Conservation (phyloP, 1,140 invertebrate genomes). For the Aphis gossypii region DNA sequence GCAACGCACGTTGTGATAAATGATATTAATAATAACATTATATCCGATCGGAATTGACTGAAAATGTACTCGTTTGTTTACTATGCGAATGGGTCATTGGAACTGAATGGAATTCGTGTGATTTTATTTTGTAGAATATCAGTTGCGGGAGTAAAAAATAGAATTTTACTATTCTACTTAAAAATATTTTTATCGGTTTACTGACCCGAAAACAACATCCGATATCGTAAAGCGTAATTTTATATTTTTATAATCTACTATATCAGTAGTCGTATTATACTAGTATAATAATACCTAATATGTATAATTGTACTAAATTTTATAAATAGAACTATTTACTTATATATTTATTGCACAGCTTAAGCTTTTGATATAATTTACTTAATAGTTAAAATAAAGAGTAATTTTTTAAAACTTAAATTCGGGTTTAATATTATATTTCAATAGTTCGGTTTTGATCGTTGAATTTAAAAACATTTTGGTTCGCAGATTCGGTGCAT, state of each 20-base stretch:
- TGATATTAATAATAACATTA: neutral
- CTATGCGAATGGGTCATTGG: neutral
- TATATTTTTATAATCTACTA: neutral
- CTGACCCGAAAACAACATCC: neutral
- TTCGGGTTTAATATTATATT: too few species aligned
- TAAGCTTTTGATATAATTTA: too few species aligned
- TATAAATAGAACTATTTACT: too few species aligned
- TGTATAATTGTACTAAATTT: neutral
- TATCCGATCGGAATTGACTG: neutral
- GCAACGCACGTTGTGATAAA: neutral
- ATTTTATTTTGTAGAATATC: neutral
- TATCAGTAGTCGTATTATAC: too few species aligned
- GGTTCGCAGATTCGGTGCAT: too few species aligned
- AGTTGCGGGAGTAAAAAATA: neutral
- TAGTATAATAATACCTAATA: too few species aligned
- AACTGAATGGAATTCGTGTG: neutral
- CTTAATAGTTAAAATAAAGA: too few species aligned
- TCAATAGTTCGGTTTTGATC: too few species aligned
- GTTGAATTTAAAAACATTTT: too few species aligned
- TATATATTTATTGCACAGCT: too few species aligned
- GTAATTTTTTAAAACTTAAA: too few species aligned
- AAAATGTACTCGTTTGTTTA: neutral
- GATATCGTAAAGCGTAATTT: slow-evolving; percentile 13
- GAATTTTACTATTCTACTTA: neutral
- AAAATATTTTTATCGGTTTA: slow-evolving; percentile 33